Percentiles rank a stretch among this genome's conserved stretches.
These are phyloP conservation scores for Sarotherodon lohbergeri DNA, from an alignment of 2,113 vertebrate species.

Conservation along the genomic window DNA sequence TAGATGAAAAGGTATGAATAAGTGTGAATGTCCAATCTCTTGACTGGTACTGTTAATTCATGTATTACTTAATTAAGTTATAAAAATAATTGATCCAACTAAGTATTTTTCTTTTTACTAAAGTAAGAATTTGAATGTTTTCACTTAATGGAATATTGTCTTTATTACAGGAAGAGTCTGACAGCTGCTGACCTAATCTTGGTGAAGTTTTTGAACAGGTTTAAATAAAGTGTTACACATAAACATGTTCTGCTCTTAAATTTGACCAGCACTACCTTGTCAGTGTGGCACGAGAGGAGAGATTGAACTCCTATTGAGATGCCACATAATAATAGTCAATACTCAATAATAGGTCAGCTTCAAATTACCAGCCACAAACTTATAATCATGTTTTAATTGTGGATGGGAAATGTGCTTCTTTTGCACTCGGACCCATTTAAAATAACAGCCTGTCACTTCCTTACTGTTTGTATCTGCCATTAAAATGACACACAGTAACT, in stretches of 20 bases:
- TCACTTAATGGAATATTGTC: neutral
- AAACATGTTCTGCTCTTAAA: neutral
- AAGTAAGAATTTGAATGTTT: neutral
- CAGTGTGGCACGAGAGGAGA: neutral
- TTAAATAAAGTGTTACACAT: neutral
- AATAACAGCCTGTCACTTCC: neutral
- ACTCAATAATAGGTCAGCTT: neutral
- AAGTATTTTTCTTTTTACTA: accelerated
- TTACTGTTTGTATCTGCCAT: neutral
- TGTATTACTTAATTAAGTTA: neutral
- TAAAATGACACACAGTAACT: neutral
- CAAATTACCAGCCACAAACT: neutral
- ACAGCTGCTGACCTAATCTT: neutral
- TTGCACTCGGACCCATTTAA: neutral
- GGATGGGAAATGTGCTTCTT: neutral
- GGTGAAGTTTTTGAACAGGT: neutral
- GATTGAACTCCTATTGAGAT: neutral
- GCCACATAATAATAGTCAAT: neutral
- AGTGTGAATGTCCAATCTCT: neutral
- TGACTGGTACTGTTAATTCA: neutral
- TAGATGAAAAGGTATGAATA: neutral
- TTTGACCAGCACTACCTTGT: neutral
- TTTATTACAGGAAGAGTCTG: neutral
- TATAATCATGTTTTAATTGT: neutral
- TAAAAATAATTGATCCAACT: neutral